Base-by-base conservation (phyloP, 2,888 invertebrate species). In the Stenolophus ochropezus region DNA sequence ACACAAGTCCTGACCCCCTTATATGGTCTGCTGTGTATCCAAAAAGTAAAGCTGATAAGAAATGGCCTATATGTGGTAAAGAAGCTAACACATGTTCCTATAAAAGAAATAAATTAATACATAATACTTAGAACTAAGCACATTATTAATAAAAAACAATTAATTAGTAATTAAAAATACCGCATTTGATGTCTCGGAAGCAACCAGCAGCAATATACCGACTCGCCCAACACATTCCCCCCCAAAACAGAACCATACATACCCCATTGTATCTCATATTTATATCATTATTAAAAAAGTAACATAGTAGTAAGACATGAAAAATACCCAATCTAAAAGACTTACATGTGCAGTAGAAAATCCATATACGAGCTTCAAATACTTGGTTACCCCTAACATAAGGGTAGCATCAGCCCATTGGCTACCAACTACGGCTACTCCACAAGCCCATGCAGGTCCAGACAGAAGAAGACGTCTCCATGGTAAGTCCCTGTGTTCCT, bases 351-450 rank as follows among this genome's bases (percentile, higher is more conserved):
- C 91, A 27, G 91, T 91, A 0, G 91, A 91, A 84, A 91, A 92
- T 78, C 92, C 92, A 83, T 92, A 92, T 76, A 92, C 92, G 42
- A 92, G 88, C 85, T 92, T 92, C 51, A 92, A 87, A 84, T 92
- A 92, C 85, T 92, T 92, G 1, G 91, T 91, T 85, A 91, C 91
- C 0, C 92, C 92, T 25, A 92, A 88, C 86, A 92, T 91, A 2
- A 92, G 88, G 1, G 92, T 92, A 0, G 91, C 91, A 84, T 92
- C 91, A 14, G 92, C 92, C 92, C 92, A 92, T 87, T 92, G 92
- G 85, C 91, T 91, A 4, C 92, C 92, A 87, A 92, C 90, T 0
- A 91, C 91, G 0, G 92, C 92, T 0, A 91, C 89, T 0, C 91
- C 91, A 81, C 92, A 92, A 27, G 91, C 91, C 92, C 92, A 92